A percentile compares a stretch with the other conserved stretches of the same genome.
phyloP scores from a whole-genome alignment of 2,888 invertebrate species.

The Melipona beecheii region DNA sequence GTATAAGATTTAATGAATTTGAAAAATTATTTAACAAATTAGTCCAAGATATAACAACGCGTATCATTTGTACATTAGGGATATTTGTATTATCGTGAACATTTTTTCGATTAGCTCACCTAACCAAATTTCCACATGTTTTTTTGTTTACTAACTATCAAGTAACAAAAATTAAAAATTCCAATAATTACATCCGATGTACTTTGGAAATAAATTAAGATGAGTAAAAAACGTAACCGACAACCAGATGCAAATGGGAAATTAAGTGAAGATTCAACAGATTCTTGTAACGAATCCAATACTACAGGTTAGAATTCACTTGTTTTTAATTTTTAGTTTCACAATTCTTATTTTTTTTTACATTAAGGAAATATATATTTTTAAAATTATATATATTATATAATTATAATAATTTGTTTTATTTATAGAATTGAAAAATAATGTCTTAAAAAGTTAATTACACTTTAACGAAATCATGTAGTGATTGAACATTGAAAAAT shows the following conservation, averaged over 20 bases:
- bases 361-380: neutral
- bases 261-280: conserved; percentile 87
- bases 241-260: conserved; percentile 88
- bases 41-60: neutral
- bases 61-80: neutral
- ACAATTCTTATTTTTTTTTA: neutral
- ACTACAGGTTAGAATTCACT: conserved; percentile 70
- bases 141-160: conserved; percentile 50
- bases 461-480: neutral
- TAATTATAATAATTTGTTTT: neutral
- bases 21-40: neutral
- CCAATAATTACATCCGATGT: conserved; percentile 8
- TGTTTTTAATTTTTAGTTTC: neutral
- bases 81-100: conserved; percentile 1
- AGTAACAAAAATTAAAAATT: neutral
- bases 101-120: neutral
- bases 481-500: neutral
- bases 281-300: conserved; percentile 89
- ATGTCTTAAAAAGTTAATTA: neutral
- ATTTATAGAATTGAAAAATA: neutral
- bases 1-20: neutral
- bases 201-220: conserved; percentile 79
- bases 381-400: neutral
- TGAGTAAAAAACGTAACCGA: conserved; percentile 90
- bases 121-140: conserved; percentile 37